Evolutionary conservation across 2,797 vertebrate genomes (phyloP).

Genomic region (Alauda arvensis): DNA sequence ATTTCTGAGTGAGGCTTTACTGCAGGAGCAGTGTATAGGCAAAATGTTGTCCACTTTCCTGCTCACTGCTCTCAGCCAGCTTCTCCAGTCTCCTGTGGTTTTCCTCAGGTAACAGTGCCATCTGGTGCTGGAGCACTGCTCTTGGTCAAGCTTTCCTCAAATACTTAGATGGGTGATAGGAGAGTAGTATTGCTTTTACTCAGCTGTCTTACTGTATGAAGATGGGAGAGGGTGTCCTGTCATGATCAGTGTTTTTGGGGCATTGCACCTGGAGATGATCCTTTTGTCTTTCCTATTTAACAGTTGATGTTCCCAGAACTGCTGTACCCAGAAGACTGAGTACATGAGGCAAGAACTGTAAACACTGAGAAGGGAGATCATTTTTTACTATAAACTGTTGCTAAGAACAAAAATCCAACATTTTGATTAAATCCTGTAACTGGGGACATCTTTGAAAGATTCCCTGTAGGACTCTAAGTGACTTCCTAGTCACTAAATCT

Average conservation of each 20-base stretch:
- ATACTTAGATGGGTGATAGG: neutral
- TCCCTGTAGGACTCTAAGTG: neutral
- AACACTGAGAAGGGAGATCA: neutral
- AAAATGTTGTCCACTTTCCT: neutral
- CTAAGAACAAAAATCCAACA: neutral
- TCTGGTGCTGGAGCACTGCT: conserved; percentile 40
- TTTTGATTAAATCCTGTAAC: neutral
- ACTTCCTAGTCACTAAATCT: neutral
- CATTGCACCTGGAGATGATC: neutral
- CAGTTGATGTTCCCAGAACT: neutral
- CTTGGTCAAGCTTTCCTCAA: neutral
- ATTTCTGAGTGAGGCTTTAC: neutral
- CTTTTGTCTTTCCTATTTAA: neutral
- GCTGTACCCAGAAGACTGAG: neutral
- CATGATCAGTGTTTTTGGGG: neutral
- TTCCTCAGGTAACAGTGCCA: conserved; percentile 58
- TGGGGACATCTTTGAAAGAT: neutral
- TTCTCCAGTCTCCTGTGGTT: neutral
- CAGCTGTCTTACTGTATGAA: neutral
- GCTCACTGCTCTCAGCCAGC: neutral
- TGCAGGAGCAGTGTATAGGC: accelerated
- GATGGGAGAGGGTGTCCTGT: neutral
- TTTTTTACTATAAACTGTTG: neutral
- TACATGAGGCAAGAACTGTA: neutral
- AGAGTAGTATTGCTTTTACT: neutral